These are phyloP conservation scores for Enteromius paludinosus DNA, from an alignment of 2,797 vertebrate species.

Conservation along the genomic window DNA sequence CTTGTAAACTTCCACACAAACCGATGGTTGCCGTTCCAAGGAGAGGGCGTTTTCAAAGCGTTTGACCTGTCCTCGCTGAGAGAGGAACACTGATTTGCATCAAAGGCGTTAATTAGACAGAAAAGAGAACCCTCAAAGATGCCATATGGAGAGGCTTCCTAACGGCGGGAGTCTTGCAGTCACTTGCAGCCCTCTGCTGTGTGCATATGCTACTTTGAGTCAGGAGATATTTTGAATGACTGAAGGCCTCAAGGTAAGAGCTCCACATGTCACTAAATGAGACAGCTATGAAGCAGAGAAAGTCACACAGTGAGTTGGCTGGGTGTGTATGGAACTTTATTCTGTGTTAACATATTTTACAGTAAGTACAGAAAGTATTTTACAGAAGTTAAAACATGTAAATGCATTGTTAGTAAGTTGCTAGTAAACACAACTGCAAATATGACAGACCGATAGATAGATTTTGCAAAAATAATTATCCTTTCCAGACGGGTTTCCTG, in stretches of 20 bases:
- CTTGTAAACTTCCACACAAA: conserved; percentile 66
- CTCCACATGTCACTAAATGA: conserved; percentile 47
- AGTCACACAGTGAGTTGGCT: background rate
- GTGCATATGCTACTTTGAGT: conserved; percentile 61
- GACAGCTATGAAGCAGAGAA: conserved; percentile 13
- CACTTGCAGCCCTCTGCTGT: conserved; percentile 60
- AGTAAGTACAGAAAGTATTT: background rate
- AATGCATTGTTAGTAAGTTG: background rate
- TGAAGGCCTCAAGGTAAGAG: conserved; percentile 66
- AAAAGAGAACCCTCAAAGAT: conserved; percentile 35
- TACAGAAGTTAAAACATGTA: too few relatives aligned
- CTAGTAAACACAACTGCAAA: background rate
- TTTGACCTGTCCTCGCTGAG: conserved; percentile 61
- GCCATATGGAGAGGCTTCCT: conserved; percentile 64
- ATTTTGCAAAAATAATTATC: background rate
- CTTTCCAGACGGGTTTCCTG: background rate
- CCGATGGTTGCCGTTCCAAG: conserved; percentile 68
- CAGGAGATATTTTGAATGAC: conserved; percentile 68
- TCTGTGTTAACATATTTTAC: background rate
- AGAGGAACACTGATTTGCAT: conserved; percentile 56
- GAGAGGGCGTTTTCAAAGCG: conserved; percentile 51
- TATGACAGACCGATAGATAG: background rate
- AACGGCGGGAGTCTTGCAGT: conserved; percentile 62
- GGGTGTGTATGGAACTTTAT: background rate
- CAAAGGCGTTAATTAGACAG: conserved; percentile 70